phyloP scores from a whole-genome alignment of 2,797 vertebrate species.

The Brachyalestes nurse region DNA sequence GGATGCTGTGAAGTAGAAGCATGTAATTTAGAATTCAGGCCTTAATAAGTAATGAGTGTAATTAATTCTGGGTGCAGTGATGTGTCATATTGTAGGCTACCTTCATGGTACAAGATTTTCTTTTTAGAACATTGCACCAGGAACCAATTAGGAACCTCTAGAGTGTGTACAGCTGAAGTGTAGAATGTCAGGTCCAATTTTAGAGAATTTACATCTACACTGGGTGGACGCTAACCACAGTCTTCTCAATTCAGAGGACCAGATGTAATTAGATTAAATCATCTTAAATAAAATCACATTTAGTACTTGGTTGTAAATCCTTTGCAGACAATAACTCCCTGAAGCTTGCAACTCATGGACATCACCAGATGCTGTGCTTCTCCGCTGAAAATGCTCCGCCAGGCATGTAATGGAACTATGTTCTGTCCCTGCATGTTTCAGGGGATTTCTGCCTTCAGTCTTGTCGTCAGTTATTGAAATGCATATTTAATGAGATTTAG shows the following conservation, averaged over 20 bases:
- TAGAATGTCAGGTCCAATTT: not conserved
- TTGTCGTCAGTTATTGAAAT: conserved; percentile 23
- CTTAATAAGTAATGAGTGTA: too few relatives aligned
- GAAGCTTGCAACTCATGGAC: not conserved
- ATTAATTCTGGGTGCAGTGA: too few relatives aligned
- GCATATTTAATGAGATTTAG: conserved; percentile 20
- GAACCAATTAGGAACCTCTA: not conserved
- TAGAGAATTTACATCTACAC: not conserved
- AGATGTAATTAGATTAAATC: not conserved
- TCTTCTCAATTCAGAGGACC: not conserved
- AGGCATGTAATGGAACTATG: conserved; percentile 13
- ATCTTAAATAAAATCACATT: not conserved
- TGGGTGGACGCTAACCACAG: not conserved
- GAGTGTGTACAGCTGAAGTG: not conserved
- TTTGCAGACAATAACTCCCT: not conserved
- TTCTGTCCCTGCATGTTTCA: conserved; percentile 4
- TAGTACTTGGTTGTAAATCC: conserved; percentile 1
- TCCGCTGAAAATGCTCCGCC: not conserved
- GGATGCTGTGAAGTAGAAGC: too few relatives aligned
- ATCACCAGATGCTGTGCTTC: not conserved
- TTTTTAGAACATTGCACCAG: too few relatives aligned
- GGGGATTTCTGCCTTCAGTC: not conserved
- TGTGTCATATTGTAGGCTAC: too few relatives aligned
- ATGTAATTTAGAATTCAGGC: too few relatives aligned
- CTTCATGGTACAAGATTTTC: too few relatives aligned